Base-by-base conservation (phyloP, 2,888 invertebrate genomes). In the Allygus modestus region DNA sequence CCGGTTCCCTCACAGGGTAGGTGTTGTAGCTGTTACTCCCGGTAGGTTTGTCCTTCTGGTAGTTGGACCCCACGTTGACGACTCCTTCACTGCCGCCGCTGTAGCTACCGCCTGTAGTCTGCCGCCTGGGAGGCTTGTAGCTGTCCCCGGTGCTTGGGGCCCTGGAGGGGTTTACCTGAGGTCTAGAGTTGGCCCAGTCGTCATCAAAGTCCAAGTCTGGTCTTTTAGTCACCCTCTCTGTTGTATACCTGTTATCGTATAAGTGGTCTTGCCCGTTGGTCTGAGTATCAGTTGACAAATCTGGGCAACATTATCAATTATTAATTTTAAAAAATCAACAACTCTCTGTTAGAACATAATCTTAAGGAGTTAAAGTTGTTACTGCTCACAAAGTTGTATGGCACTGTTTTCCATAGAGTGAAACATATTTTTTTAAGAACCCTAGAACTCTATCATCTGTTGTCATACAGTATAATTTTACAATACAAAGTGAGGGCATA, bases 151-250 rank as follows among this genome's bases (percentile, higher is more conserved):
- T 17, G 11, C 73, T 41, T 7, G 73, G 37, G 17, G 65, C 65
- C 28, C 65, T 28, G 28, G 65, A 65, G 28, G 65, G 65, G 15
- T 65, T 65, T 28, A 65, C 65, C 20, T 65, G 65, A 28, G 77
- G 84, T 5, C 79, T 20, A 1, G 79, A 51, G 79, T 79, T 79
- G 20, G 79, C 33, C 77, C 65, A 28, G 37, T 71, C 84, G 15
- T 84, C 84, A 7, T 65, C 86, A 81, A 87, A 86, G 41, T 84
- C 86, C 15, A 85, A 86, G 73, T 87, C 86, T 11, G 86, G 87
- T 77, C 86, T 81, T 23, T 82, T 65, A 17, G 84, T 84, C 11
- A 51, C 20, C 20, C 84, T 28, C 58, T 79, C 84, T 51, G 83
- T 83, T 1, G 73, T 54, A 23, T 83, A 73, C 41, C 58, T 51